phyloP scores from a whole-genome alignment of 2,888 invertebrate species.

The Adelphocoris suturalis region DNA sequence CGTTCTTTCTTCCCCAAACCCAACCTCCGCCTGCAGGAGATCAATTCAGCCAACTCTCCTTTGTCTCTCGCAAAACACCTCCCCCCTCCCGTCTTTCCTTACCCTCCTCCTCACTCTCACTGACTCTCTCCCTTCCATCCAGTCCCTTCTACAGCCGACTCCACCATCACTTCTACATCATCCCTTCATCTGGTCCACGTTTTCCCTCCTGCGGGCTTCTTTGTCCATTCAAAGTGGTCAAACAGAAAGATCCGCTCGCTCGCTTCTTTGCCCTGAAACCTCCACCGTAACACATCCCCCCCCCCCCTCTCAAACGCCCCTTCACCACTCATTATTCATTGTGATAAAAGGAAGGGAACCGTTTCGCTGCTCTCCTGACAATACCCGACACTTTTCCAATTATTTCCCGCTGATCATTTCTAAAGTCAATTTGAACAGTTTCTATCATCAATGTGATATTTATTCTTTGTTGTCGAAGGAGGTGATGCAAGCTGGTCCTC shows the following conservation, averaged over 20 bases:
- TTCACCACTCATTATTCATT: not conserved
- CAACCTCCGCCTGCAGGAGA: not conserved
- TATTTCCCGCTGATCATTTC: no score
- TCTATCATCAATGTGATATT: no score
- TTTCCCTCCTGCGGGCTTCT: not conserved
- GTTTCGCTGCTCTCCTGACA: not conserved
- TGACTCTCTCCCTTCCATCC: not conserved
- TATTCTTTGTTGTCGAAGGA: no score
- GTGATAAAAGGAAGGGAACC: not conserved
- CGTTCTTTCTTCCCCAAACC: not conserved
- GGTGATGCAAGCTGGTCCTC: not conserved
- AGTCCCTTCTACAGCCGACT: no score
- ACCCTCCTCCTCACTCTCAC: not conserved
- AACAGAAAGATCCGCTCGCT: not conserved
- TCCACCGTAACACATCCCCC: not conserved
- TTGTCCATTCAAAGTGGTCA: slow-evolving; percentile 48
- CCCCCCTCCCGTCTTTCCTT: not conserved
- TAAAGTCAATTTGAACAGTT: no score
- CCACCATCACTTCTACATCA: no score
- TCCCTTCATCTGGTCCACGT: not conserved
- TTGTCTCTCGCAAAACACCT: slow-evolving; percentile 21
- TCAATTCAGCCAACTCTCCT: slow-evolving; percentile 35
- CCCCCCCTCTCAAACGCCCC: no score
- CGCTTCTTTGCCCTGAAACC: not conserved
- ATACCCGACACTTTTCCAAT: no score